Base-by-base conservation (phyloP, 2,888 invertebrate species). In the Pasiphila rectangulata region DNA sequence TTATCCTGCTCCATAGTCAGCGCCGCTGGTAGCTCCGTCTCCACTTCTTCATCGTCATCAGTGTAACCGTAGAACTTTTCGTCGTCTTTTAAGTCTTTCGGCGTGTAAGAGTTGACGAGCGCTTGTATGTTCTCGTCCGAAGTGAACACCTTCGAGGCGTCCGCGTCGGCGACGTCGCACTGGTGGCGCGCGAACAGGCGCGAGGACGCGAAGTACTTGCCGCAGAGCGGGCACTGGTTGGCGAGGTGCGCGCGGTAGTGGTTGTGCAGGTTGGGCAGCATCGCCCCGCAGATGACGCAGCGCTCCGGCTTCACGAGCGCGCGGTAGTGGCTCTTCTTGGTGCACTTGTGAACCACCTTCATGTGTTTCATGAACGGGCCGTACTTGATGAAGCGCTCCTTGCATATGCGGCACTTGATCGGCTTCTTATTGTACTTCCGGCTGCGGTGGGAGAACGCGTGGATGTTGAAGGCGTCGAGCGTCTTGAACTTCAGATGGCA, bases 211-310 rank as follows among this genome's bases (percentile, higher is more conserved):
- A 89, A 85, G 57, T 88, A 89, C 51, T 88, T 89, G 24, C 42
- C 56, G 59, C 90, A 90, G 10, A 62, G 70, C 42, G 82, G 86
- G 51, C 91, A 91, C 44, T 89, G 86, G 66, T 92, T 91, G 56
- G 86, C 78, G 35, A 91, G 61, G 55, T 91, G 92, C 34, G 92
- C 91, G 12, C 91, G 89, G 52, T 90, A 90, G 52, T 92, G 90
- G 62, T 91, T 91, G 69, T 92, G 91, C 50, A 92, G 79, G 51
- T 91, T 91, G 1, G 91, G 90, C 61, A 92, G 92, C 0, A 81
- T 76, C 19, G 85, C 91, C 7, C 90, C 87, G 64, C 92, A 92
- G 2, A 92, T 84, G 30, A 90, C 90, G 64, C 92, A 92, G 23
- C 83, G 86, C 54, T 91, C 92, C 0, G 91, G 86, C 58, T 70